Evolutionary conservation across 2,113 vertebrate genomes (phyloP).

Genomic region (Ranitomeya variabilis): DNA sequence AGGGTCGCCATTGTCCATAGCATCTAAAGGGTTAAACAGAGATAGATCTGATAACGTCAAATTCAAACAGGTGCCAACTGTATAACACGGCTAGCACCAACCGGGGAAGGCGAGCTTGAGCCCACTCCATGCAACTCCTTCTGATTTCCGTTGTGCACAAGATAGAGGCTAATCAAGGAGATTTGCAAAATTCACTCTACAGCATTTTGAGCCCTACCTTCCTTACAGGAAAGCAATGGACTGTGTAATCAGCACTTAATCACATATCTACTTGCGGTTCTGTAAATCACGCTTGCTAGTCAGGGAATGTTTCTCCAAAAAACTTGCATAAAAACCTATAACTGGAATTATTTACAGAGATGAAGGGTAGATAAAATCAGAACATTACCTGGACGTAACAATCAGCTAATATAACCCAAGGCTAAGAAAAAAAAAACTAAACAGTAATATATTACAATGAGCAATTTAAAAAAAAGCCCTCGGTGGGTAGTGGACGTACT

Average conservation of each 20-base stretch:
- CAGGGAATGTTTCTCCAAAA: slow-evolving; percentile 12
- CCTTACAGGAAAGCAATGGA: neutral
- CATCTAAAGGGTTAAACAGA: no score
- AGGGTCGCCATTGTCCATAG: no score
- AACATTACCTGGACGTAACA: neutral
- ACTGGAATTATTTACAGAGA: slow-evolving; percentile 27
- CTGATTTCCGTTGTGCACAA: no score
- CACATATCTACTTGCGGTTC: neutral
- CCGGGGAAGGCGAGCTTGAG: no score
- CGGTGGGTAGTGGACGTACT: no score
- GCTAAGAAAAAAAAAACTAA: neutral
- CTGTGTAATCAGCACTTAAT: neutral
- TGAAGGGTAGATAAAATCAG: slow-evolving; percentile 7
- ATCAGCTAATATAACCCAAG: slow-evolving; percentile 32
- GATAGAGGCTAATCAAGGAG: no score
- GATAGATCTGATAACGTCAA: no score
- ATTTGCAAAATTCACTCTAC: no score
- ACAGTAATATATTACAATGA: neutral
- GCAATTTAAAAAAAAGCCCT: neutral
- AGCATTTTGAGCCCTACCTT: neutral
- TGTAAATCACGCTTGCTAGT: slow-evolving; percentile 3
- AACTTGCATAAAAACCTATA: neutral
- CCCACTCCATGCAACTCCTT: no score
- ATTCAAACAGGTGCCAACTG: no score
- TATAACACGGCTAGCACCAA: no score